Conservation (phyloP, 2,797 vertebrate genomes). For the Gambelia wislizenii region DNA sequence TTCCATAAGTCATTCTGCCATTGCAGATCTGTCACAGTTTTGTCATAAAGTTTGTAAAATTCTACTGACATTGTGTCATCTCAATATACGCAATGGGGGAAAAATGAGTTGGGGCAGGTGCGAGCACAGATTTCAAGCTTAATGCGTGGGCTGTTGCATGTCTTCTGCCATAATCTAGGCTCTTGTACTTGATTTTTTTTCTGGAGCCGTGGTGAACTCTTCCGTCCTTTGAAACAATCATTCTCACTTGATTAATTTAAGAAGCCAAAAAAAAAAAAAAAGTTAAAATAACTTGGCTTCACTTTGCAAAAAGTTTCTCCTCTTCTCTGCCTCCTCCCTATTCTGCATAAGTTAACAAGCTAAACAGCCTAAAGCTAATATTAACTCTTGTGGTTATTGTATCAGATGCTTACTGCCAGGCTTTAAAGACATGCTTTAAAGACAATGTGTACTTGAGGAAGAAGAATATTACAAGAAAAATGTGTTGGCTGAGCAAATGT, state of each 20-base stretch:
- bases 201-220: slow-evolving; percentile 77
- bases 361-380: slow-evolving; percentile 58
- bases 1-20: slow-evolving; percentile 81
- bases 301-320: slow-evolving; percentile 61
- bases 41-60: slow-evolving; percentile 81
- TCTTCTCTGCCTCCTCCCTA: slow-evolving; percentile 28
- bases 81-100: slow-evolving; percentile 78
- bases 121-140: slow-evolving; percentile 79
- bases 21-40: slow-evolving; percentile 80
- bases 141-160: slow-evolving; percentile 80
- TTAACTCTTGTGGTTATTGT: slow-evolving; percentile 54
- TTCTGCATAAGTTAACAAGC: slow-evolving; percentile 62
- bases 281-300: slow-evolving; percentile 69
- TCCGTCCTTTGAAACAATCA: slow-evolving; percentile 77
- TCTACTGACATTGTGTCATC: slow-evolving; percentile 80
- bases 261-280: slow-evolving; percentile 59
- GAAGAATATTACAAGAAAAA: slow-evolving; percentile 31
- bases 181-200: slow-evolving; percentile 79
- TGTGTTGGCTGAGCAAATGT: slow-evolving; percentile 5
- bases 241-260: slow-evolving; percentile 77
- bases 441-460: slow-evolving; percentile 46
- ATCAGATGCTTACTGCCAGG: slow-evolving; percentile 49
- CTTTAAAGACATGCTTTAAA: slow-evolving; percentile 52
- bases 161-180: slow-evolving; percentile 80
- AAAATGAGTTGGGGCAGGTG: slow-evolving; percentile 79